Percentiles rank a stretch among this genome's conserved stretches.
These are phyloP conservation scores for Halichoerus grypus DNA, from an alignment of 2,113 vertebrate genomes.

Conservation along the genomic window DNA sequence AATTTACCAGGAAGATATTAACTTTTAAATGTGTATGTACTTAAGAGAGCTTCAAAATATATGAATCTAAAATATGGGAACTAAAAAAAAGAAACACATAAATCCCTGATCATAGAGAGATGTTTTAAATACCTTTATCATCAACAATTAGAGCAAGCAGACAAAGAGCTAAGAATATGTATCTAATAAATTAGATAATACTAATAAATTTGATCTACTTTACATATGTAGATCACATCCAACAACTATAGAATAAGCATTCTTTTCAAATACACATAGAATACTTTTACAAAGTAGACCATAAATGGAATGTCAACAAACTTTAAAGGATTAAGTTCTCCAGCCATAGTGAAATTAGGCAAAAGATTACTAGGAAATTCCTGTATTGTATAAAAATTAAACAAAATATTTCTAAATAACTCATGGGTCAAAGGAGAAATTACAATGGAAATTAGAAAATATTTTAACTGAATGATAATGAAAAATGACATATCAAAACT, in stretches of 20 bases:
- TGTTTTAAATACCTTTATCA: neutral
- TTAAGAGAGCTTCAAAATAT: neutral
- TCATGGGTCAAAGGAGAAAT: neutral
- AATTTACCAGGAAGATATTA: neutral
- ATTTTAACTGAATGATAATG: neutral
- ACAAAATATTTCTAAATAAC: neutral
- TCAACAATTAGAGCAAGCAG: neutral
- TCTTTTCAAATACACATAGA: neutral
- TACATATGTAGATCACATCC: neutral
- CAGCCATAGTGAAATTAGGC: neutral
- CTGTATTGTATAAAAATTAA: neutral
- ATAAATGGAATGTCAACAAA: neutral
- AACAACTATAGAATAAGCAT: neutral
- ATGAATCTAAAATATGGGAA: neutral
- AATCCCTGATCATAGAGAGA: neutral
- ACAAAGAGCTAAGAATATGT: neutral
- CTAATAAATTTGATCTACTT: neutral
- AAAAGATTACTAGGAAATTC: neutral
- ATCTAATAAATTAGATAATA: neutral
- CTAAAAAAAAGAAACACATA: constrained; percentile 7
- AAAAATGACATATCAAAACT: neutral
- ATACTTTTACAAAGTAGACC: neutral
- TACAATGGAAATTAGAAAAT: neutral
- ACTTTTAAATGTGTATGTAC: neutral
- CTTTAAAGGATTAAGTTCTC: neutral